Evolutionary conservation across 2,797 vertebrate genomes (phyloP), one percentile per base, ranked within the genome.

Genomic region (Anabacerthia variegaticeps): DNA sequence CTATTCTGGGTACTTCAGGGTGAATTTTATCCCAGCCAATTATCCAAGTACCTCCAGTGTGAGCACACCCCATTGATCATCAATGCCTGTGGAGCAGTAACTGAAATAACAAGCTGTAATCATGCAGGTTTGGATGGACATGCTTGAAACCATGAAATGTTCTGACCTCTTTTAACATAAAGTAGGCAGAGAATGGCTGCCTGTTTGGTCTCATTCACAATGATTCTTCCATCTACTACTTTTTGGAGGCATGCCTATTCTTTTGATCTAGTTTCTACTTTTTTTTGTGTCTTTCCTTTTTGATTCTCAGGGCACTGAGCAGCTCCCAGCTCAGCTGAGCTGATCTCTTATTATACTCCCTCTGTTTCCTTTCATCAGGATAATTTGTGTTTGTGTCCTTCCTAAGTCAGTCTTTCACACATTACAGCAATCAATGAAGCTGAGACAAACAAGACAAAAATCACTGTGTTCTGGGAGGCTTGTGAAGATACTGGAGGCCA

Each of bases 391-490:
- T 87, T 65, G 27, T 43, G 46, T 44, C 67, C 36, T 77, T 87
- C 52, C 5, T 11, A 66, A 85, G 43, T 26, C 81, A 44, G 21
- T 24, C 76, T 84, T 93, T 49, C 43, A 77, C 73, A 48, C 69
- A 59, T 76, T 76, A 86, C 28, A 76, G 77, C 71, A 75, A 82
- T 73, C 51, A 61, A 55, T 32, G 52, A 39, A 86, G 75, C 72
- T 23, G 77, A 92, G 76, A 84, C 80, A 56, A 93, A 71, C 39
- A 74, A 87, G 44, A 91, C 81, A 96, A 93, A 79, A 85, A 39
- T 12, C 11, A 21, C 80, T 87, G 37, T 92, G n/a, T 85, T 85
- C 54, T 48, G 61, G 43, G 75, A 78, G 49, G 28, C 49, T 61
- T 44, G 34, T 24, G 51, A 87, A 41, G 72, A 89, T 17, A 22